Evolutionary conservation across 2,888 invertebrate species (phyloP), one percentile per base, ranked within the genome.

Genomic region (Kryphioiulus occultus): DNA sequence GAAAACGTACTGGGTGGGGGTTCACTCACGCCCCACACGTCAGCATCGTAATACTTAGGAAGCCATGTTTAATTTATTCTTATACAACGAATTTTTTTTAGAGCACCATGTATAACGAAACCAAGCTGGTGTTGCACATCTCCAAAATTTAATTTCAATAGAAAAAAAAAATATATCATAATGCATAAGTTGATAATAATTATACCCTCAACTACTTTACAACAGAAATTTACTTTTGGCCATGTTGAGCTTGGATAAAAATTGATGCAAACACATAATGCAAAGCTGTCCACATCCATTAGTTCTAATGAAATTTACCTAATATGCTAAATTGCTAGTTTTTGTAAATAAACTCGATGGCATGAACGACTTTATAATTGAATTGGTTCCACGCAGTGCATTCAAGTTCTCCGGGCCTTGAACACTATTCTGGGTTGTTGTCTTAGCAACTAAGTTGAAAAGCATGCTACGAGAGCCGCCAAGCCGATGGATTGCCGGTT

Each of bases 371-470:
- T 19, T 59, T 59, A 0, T 59, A 59, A 59, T 59, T 59, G 53
- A 59, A 59, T 59, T 59, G 53, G n/a, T n/a, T 59, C 53, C 53
- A 59, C 53, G n/a, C 53, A 59, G 19, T 5, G n/a, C n/a, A 59
- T n/a, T 59, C 35, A n/a, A n/a, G 53, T 59, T 59, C 19, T n/a
- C n/a, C 53, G n/a, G 53, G 17, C 53, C 53, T 59, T 59, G 53
- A 59, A 59, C 12, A 59, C n/a, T 59, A 59, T n/a, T 59, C 53
- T 59, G n/a, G n/a, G 53, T 59, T 59, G 53, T 59, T 59, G 53
- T 59, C 53, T 59, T 59, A n/a, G 53, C 53, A 59, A 59, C 53
- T 59, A 59, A 59, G 53, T n/a, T n/a, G 53, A 59, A 59, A 59
- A 59, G 3, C n/a, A n/a, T 59, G 53, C 53, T n/a, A n/a, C n/a